phyloP scores from a whole-genome alignment of 1,140 invertebrate species.

The Elymnias hypermnestra region DNA sequence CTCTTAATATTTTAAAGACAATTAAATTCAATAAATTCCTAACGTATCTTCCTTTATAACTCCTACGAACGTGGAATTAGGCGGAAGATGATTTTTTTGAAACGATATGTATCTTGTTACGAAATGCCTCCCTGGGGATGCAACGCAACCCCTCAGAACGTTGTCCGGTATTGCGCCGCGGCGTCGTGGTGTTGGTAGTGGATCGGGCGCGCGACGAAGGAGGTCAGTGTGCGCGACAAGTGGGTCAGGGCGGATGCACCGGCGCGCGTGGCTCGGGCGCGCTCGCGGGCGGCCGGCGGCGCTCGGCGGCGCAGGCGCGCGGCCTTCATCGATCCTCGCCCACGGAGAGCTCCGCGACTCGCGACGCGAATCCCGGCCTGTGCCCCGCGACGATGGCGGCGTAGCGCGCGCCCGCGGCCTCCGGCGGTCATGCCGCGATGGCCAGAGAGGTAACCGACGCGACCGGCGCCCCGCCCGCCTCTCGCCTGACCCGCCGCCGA shows the following conservation, averaged over 20 bases:
- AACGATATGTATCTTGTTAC: no score
- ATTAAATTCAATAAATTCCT: no score
- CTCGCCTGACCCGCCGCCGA: constrained; percentile 45
- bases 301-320: constrained; percentile 51
- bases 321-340: constrained; percentile 57
- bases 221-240: constrained; percentile 64
- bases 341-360: constrained; percentile 59
- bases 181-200: not conserved
- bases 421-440: constrained; percentile 76
- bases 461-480: constrained; percentile 41
- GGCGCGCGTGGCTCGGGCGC: constrained; percentile 29
- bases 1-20: no score
- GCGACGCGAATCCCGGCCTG: constrained; percentile 58
- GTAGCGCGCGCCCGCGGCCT: constrained; percentile 71
- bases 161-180: not conserved
- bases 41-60: no score
- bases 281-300: constrained; percentile 31
- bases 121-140: no score
- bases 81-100: no score
- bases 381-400: constrained; percentile 67
- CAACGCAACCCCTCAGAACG: not conserved
- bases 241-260: constrained; percentile 62
- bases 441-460: constrained; percentile 73
- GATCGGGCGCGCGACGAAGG: constrained; percentile 40
- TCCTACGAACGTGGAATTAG: no score